Evolutionary conservation across 2,113 vertebrate genomes (phyloP).

Genomic region (Charina bottae): DNA sequence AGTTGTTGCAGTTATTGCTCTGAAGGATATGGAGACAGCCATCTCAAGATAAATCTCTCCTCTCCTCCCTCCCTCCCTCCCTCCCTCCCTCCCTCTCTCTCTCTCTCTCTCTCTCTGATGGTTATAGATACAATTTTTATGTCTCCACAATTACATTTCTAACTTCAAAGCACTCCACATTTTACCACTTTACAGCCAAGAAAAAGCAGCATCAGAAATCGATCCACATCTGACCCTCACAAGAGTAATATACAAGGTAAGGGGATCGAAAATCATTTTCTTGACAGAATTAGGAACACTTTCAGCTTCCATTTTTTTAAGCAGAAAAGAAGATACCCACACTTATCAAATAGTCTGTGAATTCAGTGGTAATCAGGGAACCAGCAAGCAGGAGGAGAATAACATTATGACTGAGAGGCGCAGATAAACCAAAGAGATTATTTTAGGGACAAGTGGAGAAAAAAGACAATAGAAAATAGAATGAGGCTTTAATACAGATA

Average conservation of each 20-base stretch:
- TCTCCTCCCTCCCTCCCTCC: not conserved
- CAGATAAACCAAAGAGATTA: constrained; percentile 8
- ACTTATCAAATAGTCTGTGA: constrained; percentile 51
- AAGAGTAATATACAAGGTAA: constrained; percentile 64
- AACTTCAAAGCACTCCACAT: constrained; percentile 63
- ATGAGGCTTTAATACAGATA: not conserved
- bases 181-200: constrained; percentile 63
- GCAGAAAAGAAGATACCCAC: constrained; percentile 43
- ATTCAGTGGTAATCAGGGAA: not conserved
- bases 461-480: constrained; percentile 8
- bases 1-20: constrained; percentile 65
- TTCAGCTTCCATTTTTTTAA: constrained; percentile 56
- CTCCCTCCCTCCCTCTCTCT: constrained; percentile 27
- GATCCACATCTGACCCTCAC: constrained; percentile 64
- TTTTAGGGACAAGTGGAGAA: rapidly evolving
- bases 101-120: constrained; percentile 29
- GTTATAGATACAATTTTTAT: constrained; percentile 69
- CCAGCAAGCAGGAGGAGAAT: constrained; percentile 24
- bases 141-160: constrained; percentile 71
- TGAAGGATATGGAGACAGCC: constrained; percentile 68
- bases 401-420: not conserved
- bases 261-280: constrained; percentile 69
- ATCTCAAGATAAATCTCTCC: constrained; percentile 68
- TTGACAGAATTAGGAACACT: constrained; percentile 71
- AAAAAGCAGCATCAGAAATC: constrained; percentile 62